Evolutionary conservation across 2,797 vertebrate species (phyloP), one percentile per base, ranked within the genome.

Genomic region (Xenopus petersii): DNA sequence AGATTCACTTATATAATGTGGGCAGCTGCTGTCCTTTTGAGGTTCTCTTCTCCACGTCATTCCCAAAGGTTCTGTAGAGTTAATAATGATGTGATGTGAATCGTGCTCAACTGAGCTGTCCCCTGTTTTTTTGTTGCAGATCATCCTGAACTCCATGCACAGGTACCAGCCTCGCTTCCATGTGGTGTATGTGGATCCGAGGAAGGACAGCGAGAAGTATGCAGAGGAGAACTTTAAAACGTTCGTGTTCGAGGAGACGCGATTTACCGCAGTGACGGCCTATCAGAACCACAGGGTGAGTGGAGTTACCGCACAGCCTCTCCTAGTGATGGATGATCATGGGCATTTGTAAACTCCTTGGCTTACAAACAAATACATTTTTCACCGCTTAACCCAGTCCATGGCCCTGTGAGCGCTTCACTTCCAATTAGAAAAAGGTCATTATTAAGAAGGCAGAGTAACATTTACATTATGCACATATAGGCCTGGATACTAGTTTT

Each of bases 131-230:
- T 82, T 79, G 3, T 51, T 86, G 84, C 91, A 99, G 97, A 99
- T 99, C 83, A 99, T 99, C 82, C 93, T 99, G 85, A 99, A 99
- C 92, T 99, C 97, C 83, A 99, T 99, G 97, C 97, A 99, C 88
- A 94, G 97, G 91, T 99, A 99, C 87, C 97, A 98, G 87, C 97
- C 97, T 51, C 89, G 97, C 64, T 98, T 99, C 81, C 97, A 99
- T 5, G 97, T 99, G 67, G 97, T 99, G 12, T 99, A 97, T 5
- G 97, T 98, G 86, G 97, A 99, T 54, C 97, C 97, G 0, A 91
- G 97, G 56, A 98, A 98, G 87, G 97, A 98, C 86, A 98, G 97
- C 3, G 97, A 98, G 87, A 98, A 98, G 63, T 98, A 98, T 0
- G 97, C 97, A 0, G 97, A 99, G 81, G 97, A 99, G 83, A 99